These are phyloP conservation scores for Pollenia labialis DNA, from an alignment of 2,888 invertebrate species.

Conservation along the genomic window DNA sequence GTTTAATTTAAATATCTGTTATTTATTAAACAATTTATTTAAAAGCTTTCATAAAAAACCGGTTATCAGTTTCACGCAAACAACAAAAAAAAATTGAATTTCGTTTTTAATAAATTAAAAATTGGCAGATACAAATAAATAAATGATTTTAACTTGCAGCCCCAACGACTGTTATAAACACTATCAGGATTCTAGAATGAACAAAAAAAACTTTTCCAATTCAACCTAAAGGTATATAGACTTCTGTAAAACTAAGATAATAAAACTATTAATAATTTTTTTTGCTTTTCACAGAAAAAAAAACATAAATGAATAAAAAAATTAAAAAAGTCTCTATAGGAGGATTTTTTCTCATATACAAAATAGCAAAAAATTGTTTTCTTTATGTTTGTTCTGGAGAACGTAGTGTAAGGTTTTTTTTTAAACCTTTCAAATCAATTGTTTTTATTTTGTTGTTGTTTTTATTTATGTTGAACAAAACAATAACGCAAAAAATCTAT, in stretches of 20 bases:
- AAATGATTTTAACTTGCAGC: background rate
- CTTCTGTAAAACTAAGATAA: background rate
- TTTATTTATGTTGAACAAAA: background rate
- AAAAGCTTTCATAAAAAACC: conserved; percentile 59
- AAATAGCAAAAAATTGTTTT: conserved; percentile 28
- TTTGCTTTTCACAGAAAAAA: background rate
- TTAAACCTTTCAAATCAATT: conserved; percentile 65
- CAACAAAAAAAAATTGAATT: conserved; percentile 14
- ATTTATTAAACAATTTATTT: conserved; percentile 69
- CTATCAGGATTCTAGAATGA: background rate
- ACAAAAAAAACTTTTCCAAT: background rate
- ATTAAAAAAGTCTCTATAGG: background rate
- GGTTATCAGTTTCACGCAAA: conserved; percentile 33
- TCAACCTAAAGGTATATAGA: background rate
- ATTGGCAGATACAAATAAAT: conserved; percentile 13
- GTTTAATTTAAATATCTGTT: conserved; percentile 39
- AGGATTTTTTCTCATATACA: background rate
- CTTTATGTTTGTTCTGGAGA: background rate
- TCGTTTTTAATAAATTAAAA: conserved; percentile 67
- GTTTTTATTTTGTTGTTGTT: conserved; percentile 47
- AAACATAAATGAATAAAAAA: conserved; percentile 1
- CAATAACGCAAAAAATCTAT: background rate
- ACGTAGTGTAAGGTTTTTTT: conserved; percentile 17
- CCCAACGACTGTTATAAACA: background rate
- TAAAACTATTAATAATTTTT: conserved; percentile 4